Conservation (phyloP, 92 coral and sea anemone genomes). For the Porites rus region DNA sequence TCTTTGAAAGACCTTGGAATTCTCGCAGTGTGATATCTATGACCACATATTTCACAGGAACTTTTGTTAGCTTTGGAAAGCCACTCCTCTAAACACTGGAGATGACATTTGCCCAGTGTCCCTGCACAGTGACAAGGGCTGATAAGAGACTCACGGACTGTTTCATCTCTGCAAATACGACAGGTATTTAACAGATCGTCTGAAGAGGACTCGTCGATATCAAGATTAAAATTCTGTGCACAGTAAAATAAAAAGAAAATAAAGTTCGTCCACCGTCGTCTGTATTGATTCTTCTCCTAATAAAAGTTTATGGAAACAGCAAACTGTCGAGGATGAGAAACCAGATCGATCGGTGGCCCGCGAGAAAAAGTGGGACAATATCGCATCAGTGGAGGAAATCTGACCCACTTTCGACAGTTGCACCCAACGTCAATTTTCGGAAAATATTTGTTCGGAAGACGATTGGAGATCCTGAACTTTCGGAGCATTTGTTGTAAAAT, state of each 20-base stretch:
- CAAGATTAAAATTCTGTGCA: slow-evolving; percentile 28
- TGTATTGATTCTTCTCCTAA: background rate
- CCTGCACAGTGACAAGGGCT: slow-evolving; percentile 94
- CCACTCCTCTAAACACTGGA: slow-evolving; percentile 92
- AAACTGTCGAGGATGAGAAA: too few relatives aligned
- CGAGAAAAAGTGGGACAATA: too few relatives aligned
- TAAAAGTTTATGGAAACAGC: too few relatives aligned
- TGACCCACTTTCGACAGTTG: too few relatives aligned
- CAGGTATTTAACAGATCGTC: slow-evolving; percentile 63
- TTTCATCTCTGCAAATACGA: slow-evolving; percentile 91
- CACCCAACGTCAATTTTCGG: too few relatives aligned
- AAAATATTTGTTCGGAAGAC: too few relatives aligned
- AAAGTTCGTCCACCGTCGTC: background rate
- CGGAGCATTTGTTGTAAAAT: too few relatives aligned
- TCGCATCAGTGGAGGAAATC: too few relatives aligned
- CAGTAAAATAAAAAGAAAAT: too few relatives aligned
- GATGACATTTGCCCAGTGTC: slow-evolving; percentile 88
- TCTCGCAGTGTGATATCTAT: slow-evolving; percentile 69
- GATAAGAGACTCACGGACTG: slow-evolving; percentile 67
- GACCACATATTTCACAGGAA: slow-evolving; percentile 91
- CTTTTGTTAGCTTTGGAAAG: slow-evolving; percentile 79
- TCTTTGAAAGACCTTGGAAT: slow-evolving; percentile 79
- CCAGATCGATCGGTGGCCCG: too few relatives aligned
- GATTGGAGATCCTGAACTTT: too few relatives aligned
- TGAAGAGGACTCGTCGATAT: slow-evolving; percentile 21